Evolutionary conservation across 2,113 vertebrate genomes (phyloP), one percentile per base, ranked within the genome.

Genomic region (Casuarius casuarius): DNA sequence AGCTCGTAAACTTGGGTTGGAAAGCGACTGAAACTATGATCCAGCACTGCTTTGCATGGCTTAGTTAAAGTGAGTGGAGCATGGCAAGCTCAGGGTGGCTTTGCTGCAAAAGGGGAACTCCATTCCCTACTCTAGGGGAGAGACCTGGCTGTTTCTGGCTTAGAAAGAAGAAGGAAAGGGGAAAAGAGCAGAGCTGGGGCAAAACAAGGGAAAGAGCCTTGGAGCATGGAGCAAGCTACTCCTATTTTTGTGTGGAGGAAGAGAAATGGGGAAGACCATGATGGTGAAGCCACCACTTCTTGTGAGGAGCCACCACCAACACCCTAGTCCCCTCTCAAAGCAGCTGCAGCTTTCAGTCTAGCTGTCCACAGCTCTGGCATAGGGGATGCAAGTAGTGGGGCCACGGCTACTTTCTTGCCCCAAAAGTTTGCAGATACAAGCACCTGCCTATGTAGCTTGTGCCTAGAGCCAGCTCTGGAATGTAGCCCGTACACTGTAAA

Each of bases 401-500:
- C 20, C 14, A 31, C 2, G 13, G 7, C 4, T 74, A 2, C 42
- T 90, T 81, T 84, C 22, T 38, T 26, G 3, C 4, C 22, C 3
- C 7, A 26, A 21, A 52, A 31, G 84, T 84, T 81, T 87, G 49
- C 28, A 71, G 40, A 13, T 26, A 5, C 48, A 49, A 79, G 12
- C 33, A 78, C 22, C 7, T 54, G 17, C 7, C 25, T 68, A 7
- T 16, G 38, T 56, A 52, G 4, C 13, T 52, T 58, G 9, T 44
- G 31, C 5, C 4, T 44, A 23, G 4, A 75, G 9, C 23, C 12
- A 44, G 15, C 49, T 14, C 29, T 82, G 56, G 61, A 81, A 90
- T 3, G 13, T 21, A 77, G 14, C 18, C 2, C 0, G 0, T 29
- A 19, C 5, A 28, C 5, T 38, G 4, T 66, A 84, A 73, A 66